These are phyloP conservation scores for Parnassius apollo DNA, from an alignment of 2,888 invertebrate species.

Conservation along the genomic window DNA sequence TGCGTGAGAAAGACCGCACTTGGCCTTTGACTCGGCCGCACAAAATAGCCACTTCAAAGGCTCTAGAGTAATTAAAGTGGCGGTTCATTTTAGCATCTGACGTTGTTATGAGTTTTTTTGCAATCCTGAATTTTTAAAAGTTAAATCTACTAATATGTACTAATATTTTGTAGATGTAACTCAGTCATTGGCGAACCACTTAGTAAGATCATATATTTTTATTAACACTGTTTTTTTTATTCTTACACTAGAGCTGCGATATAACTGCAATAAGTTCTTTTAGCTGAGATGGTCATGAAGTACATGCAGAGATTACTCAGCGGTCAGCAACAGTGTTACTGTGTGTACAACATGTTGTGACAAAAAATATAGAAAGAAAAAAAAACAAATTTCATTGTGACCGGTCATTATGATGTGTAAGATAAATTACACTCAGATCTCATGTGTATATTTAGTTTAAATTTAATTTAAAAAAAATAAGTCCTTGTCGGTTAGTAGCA, in stretches of 20 bases:
- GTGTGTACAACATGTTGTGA: constrained; percentile 9
- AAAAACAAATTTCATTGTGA: not conserved
- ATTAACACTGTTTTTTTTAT: constrained; percentile 20
- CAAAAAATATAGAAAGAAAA: constrained; percentile 10
- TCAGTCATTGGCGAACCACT: constrained; percentile 12
- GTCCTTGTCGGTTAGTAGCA: no score
- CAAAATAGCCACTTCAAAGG: constrained; percentile 47
- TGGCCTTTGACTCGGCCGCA: constrained; percentile 59
- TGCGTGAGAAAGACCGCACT: constrained; percentile 52
- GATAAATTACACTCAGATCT: not conserved
- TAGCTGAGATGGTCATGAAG: constrained; percentile 9
- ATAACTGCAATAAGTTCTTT: constrained; percentile 16
- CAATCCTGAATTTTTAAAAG: constrained; percentile 22
- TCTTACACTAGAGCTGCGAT: constrained; percentile 1
- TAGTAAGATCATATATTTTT: constrained; percentile 21
- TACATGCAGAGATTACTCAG: constrained; percentile 8
- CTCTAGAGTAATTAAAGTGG: constrained; percentile 57
- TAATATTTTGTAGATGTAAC: no score
- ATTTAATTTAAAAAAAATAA: no score
- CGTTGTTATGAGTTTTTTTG: constrained; percentile 29
- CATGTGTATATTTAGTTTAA: no score
- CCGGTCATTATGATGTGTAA: not conserved
- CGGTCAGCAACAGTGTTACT: constrained; percentile 1
- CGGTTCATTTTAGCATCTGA: constrained; percentile 40
- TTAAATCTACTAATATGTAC: no score